Evolutionary conservation across 2,888 invertebrate genomes (phyloP), one percentile per base, ranked within the genome.

Genomic region (Lithodes maja): DNA sequence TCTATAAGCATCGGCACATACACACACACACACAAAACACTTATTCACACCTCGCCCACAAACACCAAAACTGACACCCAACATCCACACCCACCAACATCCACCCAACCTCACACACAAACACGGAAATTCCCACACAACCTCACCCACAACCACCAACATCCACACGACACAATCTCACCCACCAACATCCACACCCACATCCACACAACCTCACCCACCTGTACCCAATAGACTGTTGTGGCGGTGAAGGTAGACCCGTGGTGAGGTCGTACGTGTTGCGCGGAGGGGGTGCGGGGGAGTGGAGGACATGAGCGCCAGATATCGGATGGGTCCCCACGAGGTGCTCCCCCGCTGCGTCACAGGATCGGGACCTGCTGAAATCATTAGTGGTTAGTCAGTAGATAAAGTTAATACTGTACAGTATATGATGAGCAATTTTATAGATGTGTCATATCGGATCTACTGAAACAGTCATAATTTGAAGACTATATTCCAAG

Each of bases 171-270:
- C 71, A 71, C 9, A 71, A 12, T 5, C 17, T n/a, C 71, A 71
- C 71, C 5, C 55, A 49, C 49, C 17, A 55, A 61, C 80, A 61
- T 52, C 33, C 9, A 12, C 80, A 49, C 61, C 33, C 81, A 61
- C 68, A 17, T 49, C 33, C 50, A 9, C 53, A 33, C 33, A n/a
- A 49, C 54, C 78, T 3, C 69, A 87, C 87, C 61, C 50, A 85
- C 89, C 89, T 89, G 84, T 89, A 85, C n/a, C 89, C 85, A 85
- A 88, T 85, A 69, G 77, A 49, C 54, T 85, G 89, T 54, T 85
- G 89, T 50, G 85, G 85, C 9, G 89, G 89, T 0, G 89, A 89
- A 7, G 89, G 89, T 12, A 89, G 74, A 15, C 89, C 89, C 2
- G 85, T 85, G 61, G 78, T 69, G 17, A 50, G 85, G 74, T 89